A percentile compares a stretch with the other conserved stretches of the same genome.
phyloP scores from a whole-genome alignment of 2,888 invertebrate genomes.

The Volucella inanis region DNA sequence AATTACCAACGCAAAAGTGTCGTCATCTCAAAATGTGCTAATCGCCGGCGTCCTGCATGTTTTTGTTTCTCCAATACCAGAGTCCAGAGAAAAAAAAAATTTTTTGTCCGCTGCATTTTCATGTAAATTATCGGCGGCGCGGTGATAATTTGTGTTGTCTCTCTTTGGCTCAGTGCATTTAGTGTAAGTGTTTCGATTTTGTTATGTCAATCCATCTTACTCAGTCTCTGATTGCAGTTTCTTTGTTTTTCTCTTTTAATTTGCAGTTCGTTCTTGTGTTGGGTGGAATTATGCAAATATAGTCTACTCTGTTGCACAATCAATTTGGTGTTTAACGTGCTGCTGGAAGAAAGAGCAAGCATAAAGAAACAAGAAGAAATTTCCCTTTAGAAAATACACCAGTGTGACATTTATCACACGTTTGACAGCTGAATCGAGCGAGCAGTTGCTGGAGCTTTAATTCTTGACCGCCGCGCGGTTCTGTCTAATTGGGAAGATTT shows the following conservation, averaged over 20 bases:
- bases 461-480: constrained; percentile 66
- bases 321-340: constrained; percentile 37
- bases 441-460: constrained; percentile 50
- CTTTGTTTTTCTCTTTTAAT: constrained; percentile 49
- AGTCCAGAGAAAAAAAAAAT: constrained; percentile 23
- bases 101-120: constrained; percentile 34
- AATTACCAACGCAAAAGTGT: neutral
- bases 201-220: constrained; percentile 9
- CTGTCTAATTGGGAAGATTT: constrained; percentile 28
- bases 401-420: constrained; percentile 52
- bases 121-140: constrained; percentile 27
- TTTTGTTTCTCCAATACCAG: constrained; percentile 57
- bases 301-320: constrained; percentile 68
- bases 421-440: constrained; percentile 59
- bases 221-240: constrained; percentile 55
- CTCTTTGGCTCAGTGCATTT: constrained; percentile 18
- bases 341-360: constrained; percentile 37
- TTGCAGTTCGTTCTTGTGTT: constrained; percentile 63
- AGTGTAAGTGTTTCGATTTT: constrained; percentile 47
- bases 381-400: constrained; percentile 44
- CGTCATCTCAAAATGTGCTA: constrained; percentile 45
- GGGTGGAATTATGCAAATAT: constrained; percentile 61
- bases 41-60: constrained; percentile 69
- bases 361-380: constrained; percentile 6
- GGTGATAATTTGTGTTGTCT: constrained; percentile 21